These are phyloP conservation scores for Apus apus DNA, from an alignment of 2,113 vertebrate genomes.

Conservation along the genomic window DNA sequence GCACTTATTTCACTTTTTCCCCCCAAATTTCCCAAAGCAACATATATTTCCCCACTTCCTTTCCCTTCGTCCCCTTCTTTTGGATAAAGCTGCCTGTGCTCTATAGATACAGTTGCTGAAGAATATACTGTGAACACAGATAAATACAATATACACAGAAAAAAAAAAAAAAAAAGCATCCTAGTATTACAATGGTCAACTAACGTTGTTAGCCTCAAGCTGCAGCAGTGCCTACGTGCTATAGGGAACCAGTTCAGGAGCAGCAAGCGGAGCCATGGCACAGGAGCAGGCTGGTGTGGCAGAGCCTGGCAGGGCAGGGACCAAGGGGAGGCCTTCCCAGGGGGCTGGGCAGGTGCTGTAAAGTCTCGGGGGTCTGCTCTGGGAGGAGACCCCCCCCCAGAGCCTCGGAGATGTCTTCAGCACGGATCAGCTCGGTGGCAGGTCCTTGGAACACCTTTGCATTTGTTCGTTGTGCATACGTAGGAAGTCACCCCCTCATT, in stretches of 20 bases:
- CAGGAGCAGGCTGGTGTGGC: neutral
- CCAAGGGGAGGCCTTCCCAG: neutral
- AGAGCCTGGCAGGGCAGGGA: conserved; percentile 33
- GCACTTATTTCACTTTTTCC: conserved; percentile 52
- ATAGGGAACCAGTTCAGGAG: conserved; percentile 20
- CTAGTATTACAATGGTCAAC: conserved; percentile 60
- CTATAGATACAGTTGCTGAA: conserved; percentile 51
- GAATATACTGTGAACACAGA: conserved; percentile 58
- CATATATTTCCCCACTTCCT: conserved; percentile 22
- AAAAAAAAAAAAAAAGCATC: conserved; percentile 50
- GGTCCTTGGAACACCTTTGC: conserved; percentile 38
- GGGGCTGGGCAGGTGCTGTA: neutral
- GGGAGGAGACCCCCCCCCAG: neutral
- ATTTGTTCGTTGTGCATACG: conserved; percentile 27
- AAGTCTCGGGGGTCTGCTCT: neutral
- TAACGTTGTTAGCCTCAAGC: conserved; percentile 50
- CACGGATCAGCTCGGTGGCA: neutral
- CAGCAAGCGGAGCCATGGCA: conserved; percentile 35
- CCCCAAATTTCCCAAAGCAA: conserved; percentile 40
- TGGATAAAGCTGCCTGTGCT: conserved; percentile 61
- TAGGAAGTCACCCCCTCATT: conserved; percentile 17
- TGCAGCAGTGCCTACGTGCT: conserved; percentile 24
- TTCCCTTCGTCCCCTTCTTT: conserved; percentile 49
- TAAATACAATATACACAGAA: conserved; percentile 64
- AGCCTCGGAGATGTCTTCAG: neutral